Evolutionary conservation across 2,888 invertebrate species (phyloP).

Genomic region (Allophyes oxyacanthae): DNA sequence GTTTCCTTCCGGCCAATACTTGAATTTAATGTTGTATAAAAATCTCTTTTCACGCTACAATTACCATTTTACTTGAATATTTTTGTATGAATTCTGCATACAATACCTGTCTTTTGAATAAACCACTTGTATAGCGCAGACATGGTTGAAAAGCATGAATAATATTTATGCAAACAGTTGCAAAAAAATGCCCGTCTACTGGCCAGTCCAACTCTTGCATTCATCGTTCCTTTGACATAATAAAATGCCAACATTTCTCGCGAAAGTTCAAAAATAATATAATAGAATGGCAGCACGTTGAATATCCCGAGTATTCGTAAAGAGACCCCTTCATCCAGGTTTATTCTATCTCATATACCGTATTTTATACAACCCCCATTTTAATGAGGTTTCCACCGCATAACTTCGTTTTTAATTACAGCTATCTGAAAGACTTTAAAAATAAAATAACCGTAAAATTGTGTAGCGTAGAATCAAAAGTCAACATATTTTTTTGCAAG

Average conservation of each 20-base stretch:
- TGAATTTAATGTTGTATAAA: slow-evolving; percentile 5
- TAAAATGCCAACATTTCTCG: slow-evolving; percentile 33
- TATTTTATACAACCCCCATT: slow-evolving; percentile 46
- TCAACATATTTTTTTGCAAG: slow-evolving; percentile 21
- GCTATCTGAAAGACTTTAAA: slow-evolving; percentile 57
- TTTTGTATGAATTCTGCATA: slow-evolving; percentile 1
- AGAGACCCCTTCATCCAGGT: slow-evolving; percentile 48
- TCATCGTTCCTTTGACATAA: slow-evolving; percentile 45
- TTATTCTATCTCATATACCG: slow-evolving; percentile 45
- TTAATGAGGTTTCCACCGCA: slow-evolving; percentile 59
- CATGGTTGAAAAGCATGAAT: slow-evolving; percentile 35
- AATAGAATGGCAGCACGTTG: slow-evolving; percentile 29
- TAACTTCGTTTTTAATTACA: slow-evolving; percentile 61
- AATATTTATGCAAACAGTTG: slow-evolving; percentile 42
- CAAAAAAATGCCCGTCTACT: slow-evolving; percentile 34
- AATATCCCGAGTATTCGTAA: slow-evolving; percentile 38
- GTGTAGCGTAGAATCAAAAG: slow-evolving; percentile 44
- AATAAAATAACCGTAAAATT: slow-evolving; percentile 57
- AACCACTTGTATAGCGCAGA: slow-evolving; percentile 20
- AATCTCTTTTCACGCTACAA: slow-evolving; percentile 4
- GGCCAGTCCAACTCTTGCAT: slow-evolving; percentile 40
- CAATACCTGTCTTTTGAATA: slow-evolving; percentile 9
- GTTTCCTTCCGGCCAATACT: slow-evolving; percentile 7
- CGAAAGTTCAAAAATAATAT: slow-evolving; percentile 42
- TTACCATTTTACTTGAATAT: slow-evolving; percentile 27